A percentile compares a stretch with the other conserved stretches of the same genome.
Conservation (phyloP, 2,113 vertebrate genomes). For the Puma concolor region DNA sequence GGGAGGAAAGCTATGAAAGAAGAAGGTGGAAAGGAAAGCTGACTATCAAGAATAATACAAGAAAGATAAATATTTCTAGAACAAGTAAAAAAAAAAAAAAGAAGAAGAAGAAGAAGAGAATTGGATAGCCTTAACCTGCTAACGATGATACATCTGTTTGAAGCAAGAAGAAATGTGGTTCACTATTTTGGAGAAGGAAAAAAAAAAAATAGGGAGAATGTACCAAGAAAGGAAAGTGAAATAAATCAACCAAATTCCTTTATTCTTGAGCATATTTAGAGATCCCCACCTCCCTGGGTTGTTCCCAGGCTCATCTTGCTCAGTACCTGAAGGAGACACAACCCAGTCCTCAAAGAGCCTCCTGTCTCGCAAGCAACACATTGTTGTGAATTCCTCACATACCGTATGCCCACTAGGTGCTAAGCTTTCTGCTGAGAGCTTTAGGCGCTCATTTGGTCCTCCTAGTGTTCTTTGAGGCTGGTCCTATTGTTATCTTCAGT, state of each 20-base stretch:
- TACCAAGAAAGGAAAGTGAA: neutral
- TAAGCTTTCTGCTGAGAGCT: neutral
- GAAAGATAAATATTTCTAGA: conserved; percentile 2
- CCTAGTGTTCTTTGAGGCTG: neutral
- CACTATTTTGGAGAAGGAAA: neutral
- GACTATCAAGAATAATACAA: neutral
- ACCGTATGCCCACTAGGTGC: neutral
- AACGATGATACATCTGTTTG: neutral
- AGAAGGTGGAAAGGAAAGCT: neutral
- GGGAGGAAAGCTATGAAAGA: neutral
- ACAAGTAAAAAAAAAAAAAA: neutral
- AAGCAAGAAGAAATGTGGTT: neutral
- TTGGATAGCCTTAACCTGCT: neutral
- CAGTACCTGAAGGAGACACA: neutral
- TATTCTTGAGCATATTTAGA: neutral
- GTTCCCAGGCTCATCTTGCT: neutral
- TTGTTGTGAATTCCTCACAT: neutral
- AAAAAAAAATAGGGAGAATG: neutral
- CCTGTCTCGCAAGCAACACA: neutral
- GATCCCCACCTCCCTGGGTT: neutral
- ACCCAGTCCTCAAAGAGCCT: neutral
- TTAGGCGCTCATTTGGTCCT: neutral
- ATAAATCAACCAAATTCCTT: neutral
- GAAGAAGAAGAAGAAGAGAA: neutral
- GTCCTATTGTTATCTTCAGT: neutral